Base-by-base conservation (phyloP, 1,140 invertebrate species). In the Drosophila baimaii region DNA sequence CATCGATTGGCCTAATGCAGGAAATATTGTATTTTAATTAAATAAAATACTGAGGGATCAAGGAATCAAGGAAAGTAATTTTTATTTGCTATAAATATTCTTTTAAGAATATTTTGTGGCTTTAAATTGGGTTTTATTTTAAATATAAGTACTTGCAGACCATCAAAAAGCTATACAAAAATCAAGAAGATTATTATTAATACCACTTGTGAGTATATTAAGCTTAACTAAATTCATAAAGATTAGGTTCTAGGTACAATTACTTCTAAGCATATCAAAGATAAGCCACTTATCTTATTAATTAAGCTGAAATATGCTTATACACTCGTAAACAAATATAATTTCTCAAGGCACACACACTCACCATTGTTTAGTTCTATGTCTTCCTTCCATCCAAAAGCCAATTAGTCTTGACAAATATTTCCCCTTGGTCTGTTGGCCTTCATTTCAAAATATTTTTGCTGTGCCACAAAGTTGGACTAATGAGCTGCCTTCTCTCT, bases 401-500 rank as follows among this genome's bases (percentile, higher is more conserved):
- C 47, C 71, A 79, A 79, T 79, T 79, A 63, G 61, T 21, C 47
- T 43, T 68, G 31, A 23, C 15, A 55, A 68, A 44, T 55, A 59
- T 78, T 63, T 79, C 10, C 39, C 57, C 39, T 51, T 51, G 29
- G 39, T 9, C 33, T 62, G 25, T 39, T 62, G 25, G 33, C 43
- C 23, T 17, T 6, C 35, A 59, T 64, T 43, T 61, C 33, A 58
- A 76, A 79, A 62, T 68, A 78, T 72, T 79, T 41, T 61, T 10
- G 27, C 31, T 39, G 27, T 51, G 58, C 15, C 43, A 58, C 51
- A 58, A 58, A 63, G 35, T 55, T 62, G 57, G 49, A 27, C 65
- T 83, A 83, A 83, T 83, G 80, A 83, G 76, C 58, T 29, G 31
- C 5, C 19, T 25, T 21, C 29, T 31, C 13, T 21, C 15, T 31